Evolutionary conservation across 2,888 invertebrate species (phyloP).

Genomic region (Patella ulyssiponensis): DNA sequence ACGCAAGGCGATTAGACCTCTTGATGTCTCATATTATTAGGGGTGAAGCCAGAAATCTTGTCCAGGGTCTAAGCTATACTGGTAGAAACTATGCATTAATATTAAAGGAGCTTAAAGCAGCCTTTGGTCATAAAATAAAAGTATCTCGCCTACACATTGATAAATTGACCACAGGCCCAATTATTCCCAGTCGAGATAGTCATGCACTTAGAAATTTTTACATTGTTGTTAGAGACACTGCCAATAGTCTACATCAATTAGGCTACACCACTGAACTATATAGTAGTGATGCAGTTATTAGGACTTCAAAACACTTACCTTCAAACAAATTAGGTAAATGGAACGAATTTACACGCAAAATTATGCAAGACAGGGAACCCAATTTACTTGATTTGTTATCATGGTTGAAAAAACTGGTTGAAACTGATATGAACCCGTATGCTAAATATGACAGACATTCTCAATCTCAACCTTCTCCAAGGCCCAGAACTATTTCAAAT

Average conservation of each 20-base stretch:
- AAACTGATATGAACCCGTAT: background rate
- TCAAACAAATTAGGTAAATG: background rate
- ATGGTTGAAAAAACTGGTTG: background rate
- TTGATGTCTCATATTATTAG: background rate
- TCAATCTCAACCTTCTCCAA: too few species aligned
- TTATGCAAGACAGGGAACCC: background rate
- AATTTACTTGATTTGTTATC: background rate
- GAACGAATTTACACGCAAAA: background rate
- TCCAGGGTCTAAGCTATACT: background rate
- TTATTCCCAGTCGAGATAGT: background rate
- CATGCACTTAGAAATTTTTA: background rate
- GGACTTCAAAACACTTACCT: background rate
- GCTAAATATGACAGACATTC: too few species aligned
- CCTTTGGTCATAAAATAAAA: background rate
- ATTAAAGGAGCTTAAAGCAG: background rate
- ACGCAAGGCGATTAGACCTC: background rate
- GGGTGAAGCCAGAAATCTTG: background rate
- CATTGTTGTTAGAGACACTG: background rate
- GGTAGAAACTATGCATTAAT: background rate
- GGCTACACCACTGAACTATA: background rate
- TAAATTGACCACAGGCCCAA: background rate
- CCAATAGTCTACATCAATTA: background rate
- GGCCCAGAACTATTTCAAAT: too few species aligned
- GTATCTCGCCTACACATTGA: background rate
- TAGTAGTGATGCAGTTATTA: conserved; percentile 3